Conservation (phyloP, 2,888 invertebrate species). For the Thecophora atra region DNA sequence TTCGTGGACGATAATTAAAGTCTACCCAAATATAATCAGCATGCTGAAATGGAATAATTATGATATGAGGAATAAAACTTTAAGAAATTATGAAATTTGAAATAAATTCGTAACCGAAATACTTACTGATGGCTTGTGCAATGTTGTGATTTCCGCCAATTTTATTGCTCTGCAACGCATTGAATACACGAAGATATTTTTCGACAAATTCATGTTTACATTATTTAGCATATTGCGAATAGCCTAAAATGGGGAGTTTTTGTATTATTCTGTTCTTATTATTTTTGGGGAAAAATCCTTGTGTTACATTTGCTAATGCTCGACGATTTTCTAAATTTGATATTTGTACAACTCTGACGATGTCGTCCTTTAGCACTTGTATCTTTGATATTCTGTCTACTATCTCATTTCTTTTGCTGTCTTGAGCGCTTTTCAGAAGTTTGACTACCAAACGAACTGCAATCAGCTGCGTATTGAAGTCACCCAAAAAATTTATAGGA, state of each 20-base stretch:
- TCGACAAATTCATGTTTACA: constrained; percentile 47
- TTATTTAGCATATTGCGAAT: constrained; percentile 48
- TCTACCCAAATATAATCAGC: constrained; percentile 48
- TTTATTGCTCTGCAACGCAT: constrained; percentile 46
- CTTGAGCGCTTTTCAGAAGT: constrained; percentile 44
- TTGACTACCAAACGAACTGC: constrained; percentile 45
- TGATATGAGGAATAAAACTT: too few relatives aligned
- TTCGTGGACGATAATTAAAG: constrained; percentile 45
- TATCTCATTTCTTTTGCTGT: constrained; percentile 25
- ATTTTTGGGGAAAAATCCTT: neutral
- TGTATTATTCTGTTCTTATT: neutral
- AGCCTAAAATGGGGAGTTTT: constrained; percentile 35
- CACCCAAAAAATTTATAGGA: constrained; percentile 49
- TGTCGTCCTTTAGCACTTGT: constrained; percentile 26
- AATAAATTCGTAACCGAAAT: constrained; percentile 3
- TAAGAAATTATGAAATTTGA: constrained; percentile 17
- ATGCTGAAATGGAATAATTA: constrained; percentile 37
- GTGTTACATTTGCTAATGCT: constrained; percentile 46
- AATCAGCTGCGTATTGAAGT: constrained; percentile 50
- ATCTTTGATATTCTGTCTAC: constrained; percentile 34
- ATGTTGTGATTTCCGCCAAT: constrained; percentile 42
- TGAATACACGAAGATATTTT: constrained; percentile 46
- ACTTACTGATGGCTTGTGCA: constrained; percentile 47
- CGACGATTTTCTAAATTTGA: constrained; percentile 35
- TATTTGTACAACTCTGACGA: constrained; percentile 35